A percentile compares a stretch with the other conserved stretches of the same genome.
These are phyloP conservation scores for Zalophus californianus DNA, from an alignment of 2,797 vertebrate species.

Conservation along the genomic window DNA sequence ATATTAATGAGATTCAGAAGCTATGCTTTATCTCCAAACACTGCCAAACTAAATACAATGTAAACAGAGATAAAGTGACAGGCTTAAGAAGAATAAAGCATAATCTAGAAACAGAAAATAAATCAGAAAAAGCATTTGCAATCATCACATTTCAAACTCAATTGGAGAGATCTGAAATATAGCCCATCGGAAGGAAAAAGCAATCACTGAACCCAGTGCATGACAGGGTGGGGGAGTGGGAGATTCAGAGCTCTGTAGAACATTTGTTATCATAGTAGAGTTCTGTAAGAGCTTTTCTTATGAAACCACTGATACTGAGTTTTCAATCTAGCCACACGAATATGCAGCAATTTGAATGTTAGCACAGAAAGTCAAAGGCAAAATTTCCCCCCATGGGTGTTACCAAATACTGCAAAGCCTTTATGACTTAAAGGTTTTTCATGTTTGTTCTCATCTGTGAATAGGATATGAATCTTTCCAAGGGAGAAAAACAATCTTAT, in stretches of 20 bases:
- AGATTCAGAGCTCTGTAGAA: not conserved
- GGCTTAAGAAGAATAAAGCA: not conserved
- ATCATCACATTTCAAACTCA: conserved; percentile 73
- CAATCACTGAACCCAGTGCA: not conserved
- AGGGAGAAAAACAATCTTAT: not conserved
- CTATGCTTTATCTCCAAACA: conserved; percentile 50
- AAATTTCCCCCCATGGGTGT: not conserved
- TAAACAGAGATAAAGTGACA: conserved; percentile 69
- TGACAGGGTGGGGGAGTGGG: not conserved
- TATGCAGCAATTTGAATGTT: not conserved
- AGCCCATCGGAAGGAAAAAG: not conserved
- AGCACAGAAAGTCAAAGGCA: conserved; percentile 31
- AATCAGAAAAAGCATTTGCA: conserved; percentile 55
- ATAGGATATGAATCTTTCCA: conserved; percentile 34
- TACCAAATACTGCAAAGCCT: not conserved
- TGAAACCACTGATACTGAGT: not conserved
- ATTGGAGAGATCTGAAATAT: conserved; percentile 34
- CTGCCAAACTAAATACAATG: conserved; percentile 11
- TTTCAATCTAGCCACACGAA: conserved; percentile 1
- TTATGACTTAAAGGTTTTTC: conserved; percentile 27
- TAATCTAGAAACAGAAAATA: conserved; percentile 44
- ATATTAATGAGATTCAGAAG: conserved; percentile 67
- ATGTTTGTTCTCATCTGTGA: not conserved
- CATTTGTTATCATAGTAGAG: not conserved
- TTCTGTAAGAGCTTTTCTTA: not conserved